Conservation (phyloP, 1,140 invertebrate genomes). For the Orius insidiosus region DNA sequence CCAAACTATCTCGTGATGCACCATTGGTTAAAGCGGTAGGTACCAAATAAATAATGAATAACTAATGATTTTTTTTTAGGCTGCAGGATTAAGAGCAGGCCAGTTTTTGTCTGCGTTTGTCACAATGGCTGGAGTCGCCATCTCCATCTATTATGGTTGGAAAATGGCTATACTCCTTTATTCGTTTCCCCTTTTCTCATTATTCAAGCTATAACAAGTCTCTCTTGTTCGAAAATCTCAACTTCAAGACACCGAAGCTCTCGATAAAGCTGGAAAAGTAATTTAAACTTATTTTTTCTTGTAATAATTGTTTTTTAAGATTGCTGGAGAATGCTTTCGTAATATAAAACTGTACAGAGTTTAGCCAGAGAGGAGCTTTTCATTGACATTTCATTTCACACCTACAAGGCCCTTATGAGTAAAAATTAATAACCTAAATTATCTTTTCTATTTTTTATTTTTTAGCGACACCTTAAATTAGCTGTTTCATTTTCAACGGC, state of each 20-base stretch:
- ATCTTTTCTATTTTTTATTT: conserved; percentile 12
- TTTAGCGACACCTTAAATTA: conserved; percentile 33
- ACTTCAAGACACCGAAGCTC: conserved; percentile 26
- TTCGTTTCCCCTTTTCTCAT: conserved; percentile 59
- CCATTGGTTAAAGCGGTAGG: conserved; percentile 55
- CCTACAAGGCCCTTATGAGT: neutral
- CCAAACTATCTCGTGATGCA: conserved; percentile 52
- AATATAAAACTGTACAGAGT: conserved; percentile 28
- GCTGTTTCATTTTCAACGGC: conserved; percentile 43
- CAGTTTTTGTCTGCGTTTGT: neutral
- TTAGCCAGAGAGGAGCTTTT: neutral
- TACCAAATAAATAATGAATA: neutral
- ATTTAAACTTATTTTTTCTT: conserved; percentile 9
- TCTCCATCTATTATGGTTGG: conserved; percentile 77
- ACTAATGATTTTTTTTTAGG: neutral
- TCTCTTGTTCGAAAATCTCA: neutral
- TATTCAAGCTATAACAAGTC: neutral
- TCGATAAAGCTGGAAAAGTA: conserved; percentile 45
- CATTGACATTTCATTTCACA: neutral
- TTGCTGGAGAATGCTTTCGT: conserved; percentile 53
- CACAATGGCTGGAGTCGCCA: conserved; percentile 59
- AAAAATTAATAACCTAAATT: neutral
- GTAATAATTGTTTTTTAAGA: conserved; percentile 5
- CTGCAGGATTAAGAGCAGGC: neutral
- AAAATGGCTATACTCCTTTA: conserved; percentile 67